A percentile compares a stretch with the other conserved stretches of the same genome.
phyloP scores from a whole-genome alignment of 2,888 invertebrate species.

The Cheilosia vernalis region DNA sequence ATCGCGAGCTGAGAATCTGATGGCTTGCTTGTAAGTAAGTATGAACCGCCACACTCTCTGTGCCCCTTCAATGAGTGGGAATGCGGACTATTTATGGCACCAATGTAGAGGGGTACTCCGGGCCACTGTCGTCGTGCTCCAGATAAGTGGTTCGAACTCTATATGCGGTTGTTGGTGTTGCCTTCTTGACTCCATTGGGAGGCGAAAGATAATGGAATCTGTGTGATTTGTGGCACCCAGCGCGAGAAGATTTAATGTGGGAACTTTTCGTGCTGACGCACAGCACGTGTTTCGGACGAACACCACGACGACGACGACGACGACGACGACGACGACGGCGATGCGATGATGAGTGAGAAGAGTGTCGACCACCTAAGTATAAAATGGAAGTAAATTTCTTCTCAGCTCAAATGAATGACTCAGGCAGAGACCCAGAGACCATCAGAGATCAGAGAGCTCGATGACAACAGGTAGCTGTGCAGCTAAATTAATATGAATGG shows the following conservation, averaged over 20 bases:
- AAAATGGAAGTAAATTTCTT: conserved; percentile 52
- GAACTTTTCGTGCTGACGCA: conserved; percentile 76
- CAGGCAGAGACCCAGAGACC: conserved; percentile 5
- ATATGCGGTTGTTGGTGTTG: conserved; percentile 22
- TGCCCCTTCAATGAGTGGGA: conserved; percentile 43
- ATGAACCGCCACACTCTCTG: conserved; percentile 16
- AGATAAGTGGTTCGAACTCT: conserved; percentile 66
- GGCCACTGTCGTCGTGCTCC: conserved; percentile 57
- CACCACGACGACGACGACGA: conserved; percentile 11
- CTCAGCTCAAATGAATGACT: conserved; percentile 35
- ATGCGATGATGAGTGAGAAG: conserved; percentile 28
- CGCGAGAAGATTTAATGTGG: conserved; percentile 77
- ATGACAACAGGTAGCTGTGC: conserved; percentile 69
- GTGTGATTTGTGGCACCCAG: conserved; percentile 73
- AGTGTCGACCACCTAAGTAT: conserved; percentile 36
- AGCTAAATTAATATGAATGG: conserved; percentile 51
- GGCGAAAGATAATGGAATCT: conserved; percentile 68
- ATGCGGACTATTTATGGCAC: conserved; percentile 70
- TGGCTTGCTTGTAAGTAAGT: not conserved
- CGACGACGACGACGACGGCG: conserved; percentile 7
- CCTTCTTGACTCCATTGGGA: conserved; percentile 62
- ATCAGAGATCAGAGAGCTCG: conserved; percentile 39
- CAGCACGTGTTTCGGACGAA: conserved; percentile 76
- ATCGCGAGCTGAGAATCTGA: not conserved
- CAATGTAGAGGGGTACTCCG: conserved; percentile 44